Conservation (phyloP, 2,113 vertebrate species). For the Albula glossodonta region DNA sequence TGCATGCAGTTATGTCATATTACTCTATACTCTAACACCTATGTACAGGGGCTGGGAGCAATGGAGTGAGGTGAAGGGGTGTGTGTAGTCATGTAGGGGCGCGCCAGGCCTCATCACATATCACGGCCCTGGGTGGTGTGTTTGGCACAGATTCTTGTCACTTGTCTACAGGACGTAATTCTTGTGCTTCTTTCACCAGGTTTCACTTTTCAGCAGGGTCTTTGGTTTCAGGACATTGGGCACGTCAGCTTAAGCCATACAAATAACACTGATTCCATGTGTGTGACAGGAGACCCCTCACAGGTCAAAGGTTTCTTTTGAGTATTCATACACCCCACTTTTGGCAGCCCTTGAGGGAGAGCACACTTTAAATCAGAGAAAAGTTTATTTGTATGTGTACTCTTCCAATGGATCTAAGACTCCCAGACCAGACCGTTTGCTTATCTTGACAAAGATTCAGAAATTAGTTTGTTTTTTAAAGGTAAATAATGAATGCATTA, state of each 20-base stretch:
- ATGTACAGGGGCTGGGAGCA: too few species aligned
- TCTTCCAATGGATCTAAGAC: background rate
- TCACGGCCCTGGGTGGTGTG: constrained; percentile 59
- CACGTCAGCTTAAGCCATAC: constrained; percentile 55
- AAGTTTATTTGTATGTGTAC: constrained; percentile 55
- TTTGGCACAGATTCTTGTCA: constrained; percentile 56
- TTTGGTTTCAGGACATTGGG: constrained; percentile 65
- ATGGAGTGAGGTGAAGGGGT: background rate
- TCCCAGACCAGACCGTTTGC: too few species aligned
- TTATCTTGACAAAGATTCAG: too few species aligned
- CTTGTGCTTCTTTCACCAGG: constrained; percentile 52
- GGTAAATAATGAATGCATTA: background rate
- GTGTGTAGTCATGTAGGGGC: background rate
- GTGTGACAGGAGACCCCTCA: constrained; percentile 52
- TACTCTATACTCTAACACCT: too few species aligned
- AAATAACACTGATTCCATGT: constrained; percentile 67
- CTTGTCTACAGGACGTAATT: constrained; percentile 66
- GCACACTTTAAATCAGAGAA: constrained; percentile 35
- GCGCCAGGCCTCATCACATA: constrained; percentile 59
- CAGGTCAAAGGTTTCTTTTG: constrained; percentile 48
- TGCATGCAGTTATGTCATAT: too few species aligned
- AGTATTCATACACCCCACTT: constrained; percentile 50
- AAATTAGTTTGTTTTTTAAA: background rate
- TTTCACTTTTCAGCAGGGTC: constrained; percentile 73
- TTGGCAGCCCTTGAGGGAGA: constrained; percentile 50